A percentile compares a stretch with the other conserved stretches of the same genome.
These are phyloP conservation scores for Tamias sibiricus DNA, from an alignment of 2,113 vertebrate species.

Conservation along the genomic window DNA sequence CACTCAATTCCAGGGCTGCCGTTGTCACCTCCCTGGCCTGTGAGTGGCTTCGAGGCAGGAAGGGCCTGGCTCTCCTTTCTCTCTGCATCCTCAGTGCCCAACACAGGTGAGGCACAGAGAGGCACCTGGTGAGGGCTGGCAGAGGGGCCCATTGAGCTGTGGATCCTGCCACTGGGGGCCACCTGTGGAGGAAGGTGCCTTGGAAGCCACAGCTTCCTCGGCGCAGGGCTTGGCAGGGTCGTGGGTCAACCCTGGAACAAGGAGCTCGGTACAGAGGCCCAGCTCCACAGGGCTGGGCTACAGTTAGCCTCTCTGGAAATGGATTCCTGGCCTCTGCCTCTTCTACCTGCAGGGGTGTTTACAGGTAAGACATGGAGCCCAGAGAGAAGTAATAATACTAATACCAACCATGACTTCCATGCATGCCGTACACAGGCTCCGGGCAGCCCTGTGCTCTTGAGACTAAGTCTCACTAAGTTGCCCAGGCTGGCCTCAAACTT, in stretches of 20 bases:
- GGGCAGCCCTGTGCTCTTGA: not conserved
- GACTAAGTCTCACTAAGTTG: not conserved
- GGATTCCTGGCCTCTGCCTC: not conserved
- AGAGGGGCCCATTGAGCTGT: rapidly evolving
- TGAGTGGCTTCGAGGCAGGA: not conserved
- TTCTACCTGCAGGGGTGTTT: not conserved
- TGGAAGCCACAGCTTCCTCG: not conserved
- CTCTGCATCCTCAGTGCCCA: not conserved
- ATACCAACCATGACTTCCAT: rapidly evolving
- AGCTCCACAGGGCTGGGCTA: not conserved
- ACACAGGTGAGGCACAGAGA: not conserved
- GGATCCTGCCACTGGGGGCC: not conserved
- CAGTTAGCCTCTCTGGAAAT: not conserved
- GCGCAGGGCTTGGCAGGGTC: not conserved
- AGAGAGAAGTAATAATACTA: not conserved
- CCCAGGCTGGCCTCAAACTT: not conserved
- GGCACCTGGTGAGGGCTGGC: rapidly evolving
- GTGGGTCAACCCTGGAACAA: not conserved
- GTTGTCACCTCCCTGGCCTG: not conserved
- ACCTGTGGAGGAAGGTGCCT: not conserved
- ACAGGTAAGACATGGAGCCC: not conserved
- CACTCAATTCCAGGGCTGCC: not conserved
- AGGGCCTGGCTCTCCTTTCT: not conserved
- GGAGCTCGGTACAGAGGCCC: not conserved
- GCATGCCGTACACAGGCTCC: rapidly evolving